These are phyloP conservation scores for Hirundichthys speculiger DNA, from an alignment of 2,113 vertebrate genomes.

Conservation along the genomic window DNA sequence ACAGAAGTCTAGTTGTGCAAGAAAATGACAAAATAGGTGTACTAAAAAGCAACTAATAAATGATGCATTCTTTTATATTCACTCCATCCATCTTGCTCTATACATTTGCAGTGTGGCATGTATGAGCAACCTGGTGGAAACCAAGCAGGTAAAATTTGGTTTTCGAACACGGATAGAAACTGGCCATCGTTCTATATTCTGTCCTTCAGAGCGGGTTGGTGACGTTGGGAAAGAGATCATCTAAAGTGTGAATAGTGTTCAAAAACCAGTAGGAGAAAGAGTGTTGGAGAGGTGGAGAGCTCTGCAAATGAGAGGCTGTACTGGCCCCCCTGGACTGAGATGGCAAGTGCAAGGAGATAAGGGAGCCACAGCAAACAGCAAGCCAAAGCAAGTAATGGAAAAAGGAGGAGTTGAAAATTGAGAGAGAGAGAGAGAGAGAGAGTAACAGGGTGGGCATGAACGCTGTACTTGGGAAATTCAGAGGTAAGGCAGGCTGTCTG, in stretches of 20 bases:
- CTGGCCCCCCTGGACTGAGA: slow-evolving; percentile 41
- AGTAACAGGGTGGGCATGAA: slow-evolving; percentile 14
- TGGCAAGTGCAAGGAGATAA: slow-evolving; percentile 59
- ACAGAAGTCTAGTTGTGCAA: slow-evolving; percentile 36
- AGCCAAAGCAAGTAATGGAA: slow-evolving; percentile 59
- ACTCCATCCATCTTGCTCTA: slow-evolving; percentile 67
- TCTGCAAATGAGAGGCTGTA: slow-evolving; percentile 47
- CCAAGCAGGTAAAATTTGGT: slow-evolving; percentile 39
- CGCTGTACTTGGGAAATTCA: slow-evolving; percentile 21
- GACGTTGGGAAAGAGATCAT: slow-evolving; percentile 18
- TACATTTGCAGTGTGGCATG: slow-evolving; percentile 14
- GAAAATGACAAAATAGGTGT: slow-evolving; percentile 71
- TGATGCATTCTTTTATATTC: slow-evolving; percentile 65
- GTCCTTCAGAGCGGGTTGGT: slow-evolving; percentile 6
- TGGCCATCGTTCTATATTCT: no score
- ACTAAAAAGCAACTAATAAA: slow-evolving; percentile 69
- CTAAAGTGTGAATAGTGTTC: slow-evolving; percentile 14
- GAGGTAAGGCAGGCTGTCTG: slow-evolving; percentile 14
- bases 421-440: slow-evolving; percentile 13
- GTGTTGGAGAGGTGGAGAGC: slow-evolving; percentile 9
- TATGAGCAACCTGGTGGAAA: slow-evolving; percentile 37
- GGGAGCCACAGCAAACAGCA: slow-evolving; percentile 46
- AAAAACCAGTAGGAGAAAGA: slow-evolving; percentile 27
- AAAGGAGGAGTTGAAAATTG: slow-evolving; percentile 45
- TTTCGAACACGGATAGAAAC: slow-evolving; percentile 26